phyloP scores from a whole-genome alignment of 2,797 vertebrate species.

The Oryzias sinensis region DNA sequence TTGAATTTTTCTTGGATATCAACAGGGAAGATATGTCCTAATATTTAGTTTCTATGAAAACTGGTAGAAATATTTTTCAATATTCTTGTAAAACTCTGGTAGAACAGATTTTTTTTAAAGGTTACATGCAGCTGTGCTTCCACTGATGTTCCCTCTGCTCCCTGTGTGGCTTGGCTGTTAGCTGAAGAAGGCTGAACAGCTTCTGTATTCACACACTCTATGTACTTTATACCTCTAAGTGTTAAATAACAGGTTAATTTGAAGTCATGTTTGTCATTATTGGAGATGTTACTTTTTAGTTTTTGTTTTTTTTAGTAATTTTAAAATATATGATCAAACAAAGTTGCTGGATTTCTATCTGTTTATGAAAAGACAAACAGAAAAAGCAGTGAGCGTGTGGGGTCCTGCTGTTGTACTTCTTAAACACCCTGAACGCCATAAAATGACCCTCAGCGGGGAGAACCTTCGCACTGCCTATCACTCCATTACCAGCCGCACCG shows the following conservation, averaged over 20 bases:
- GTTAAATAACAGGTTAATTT: background rate
- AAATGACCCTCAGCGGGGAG: constrained; percentile 68
- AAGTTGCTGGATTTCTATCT: background rate
- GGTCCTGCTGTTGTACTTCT: constrained; percentile 65
- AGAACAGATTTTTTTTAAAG: too few relatives aligned
- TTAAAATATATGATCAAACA: background rate
- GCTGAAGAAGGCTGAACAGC: background rate
- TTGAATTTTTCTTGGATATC: too few relatives aligned
- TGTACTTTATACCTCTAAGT: background rate
- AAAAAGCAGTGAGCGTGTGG: constrained; percentile 54
- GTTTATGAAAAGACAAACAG: constrained; percentile 39
- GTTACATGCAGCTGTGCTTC: background rate
- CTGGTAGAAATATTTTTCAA: too few relatives aligned
- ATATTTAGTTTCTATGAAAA: too few relatives aligned
- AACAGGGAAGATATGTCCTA: too few relatives aligned
- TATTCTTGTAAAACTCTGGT: too few relatives aligned
- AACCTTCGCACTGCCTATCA: constrained; percentile 70
- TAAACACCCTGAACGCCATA: constrained; percentile 67
- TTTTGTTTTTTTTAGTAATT: background rate
- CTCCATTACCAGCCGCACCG: constrained; percentile 70
- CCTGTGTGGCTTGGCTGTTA: constrained; percentile 6
- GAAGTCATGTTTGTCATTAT: background rate
- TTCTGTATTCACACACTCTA: constrained; percentile 3
- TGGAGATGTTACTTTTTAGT: background rate
- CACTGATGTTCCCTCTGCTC: background rate